Conservation (phyloP, 1,140 invertebrate genomes). For the Hesperophylax magnus region DNA sequence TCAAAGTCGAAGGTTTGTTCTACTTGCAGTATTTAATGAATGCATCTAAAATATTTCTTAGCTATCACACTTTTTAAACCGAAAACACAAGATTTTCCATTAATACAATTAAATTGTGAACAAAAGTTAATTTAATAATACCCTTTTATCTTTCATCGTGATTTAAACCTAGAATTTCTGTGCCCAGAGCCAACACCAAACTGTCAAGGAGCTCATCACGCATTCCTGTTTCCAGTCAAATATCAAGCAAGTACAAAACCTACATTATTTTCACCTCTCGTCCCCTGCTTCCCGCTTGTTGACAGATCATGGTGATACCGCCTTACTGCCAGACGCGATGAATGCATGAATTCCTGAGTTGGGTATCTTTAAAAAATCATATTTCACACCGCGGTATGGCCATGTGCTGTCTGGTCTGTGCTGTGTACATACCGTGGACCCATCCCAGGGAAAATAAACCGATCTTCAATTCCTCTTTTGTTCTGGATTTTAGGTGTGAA, state of each 20-base stretch:
- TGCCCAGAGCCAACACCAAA: neutral
- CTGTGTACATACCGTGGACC: too few relatives aligned
- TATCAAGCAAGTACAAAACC: neutral
- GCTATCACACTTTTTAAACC: too few relatives aligned
- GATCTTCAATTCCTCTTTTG: slow-evolving; percentile 6
- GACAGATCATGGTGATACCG: slow-evolving; percentile 19
- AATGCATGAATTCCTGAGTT: slow-evolving; percentile 18
- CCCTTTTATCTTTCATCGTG: too few relatives aligned
- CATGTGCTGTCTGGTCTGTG: too few relatives aligned
- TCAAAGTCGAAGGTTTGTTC: too few relatives aligned
- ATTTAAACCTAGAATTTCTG: too few relatives aligned
- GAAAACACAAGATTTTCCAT: too few relatives aligned
- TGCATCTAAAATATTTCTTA: too few relatives aligned
- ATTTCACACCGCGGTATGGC: neutral
- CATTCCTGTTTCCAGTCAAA: neutral
- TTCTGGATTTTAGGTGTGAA: slow-evolving; percentile 21
- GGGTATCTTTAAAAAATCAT: slow-evolving; percentile 20
- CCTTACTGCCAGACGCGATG: neutral
- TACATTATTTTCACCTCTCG: neutral
- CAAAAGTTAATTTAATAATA: too few relatives aligned
- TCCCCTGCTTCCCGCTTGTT: neutral
- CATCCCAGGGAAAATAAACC: slow-evolving; percentile 2
- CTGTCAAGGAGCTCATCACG: neutral
- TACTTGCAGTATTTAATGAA: too few relatives aligned
- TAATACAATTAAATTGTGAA: too few relatives aligned